Evolutionary conservation across 2,113 vertebrate species (phyloP).

Genomic region (Pleuronectes platessa): DNA sequence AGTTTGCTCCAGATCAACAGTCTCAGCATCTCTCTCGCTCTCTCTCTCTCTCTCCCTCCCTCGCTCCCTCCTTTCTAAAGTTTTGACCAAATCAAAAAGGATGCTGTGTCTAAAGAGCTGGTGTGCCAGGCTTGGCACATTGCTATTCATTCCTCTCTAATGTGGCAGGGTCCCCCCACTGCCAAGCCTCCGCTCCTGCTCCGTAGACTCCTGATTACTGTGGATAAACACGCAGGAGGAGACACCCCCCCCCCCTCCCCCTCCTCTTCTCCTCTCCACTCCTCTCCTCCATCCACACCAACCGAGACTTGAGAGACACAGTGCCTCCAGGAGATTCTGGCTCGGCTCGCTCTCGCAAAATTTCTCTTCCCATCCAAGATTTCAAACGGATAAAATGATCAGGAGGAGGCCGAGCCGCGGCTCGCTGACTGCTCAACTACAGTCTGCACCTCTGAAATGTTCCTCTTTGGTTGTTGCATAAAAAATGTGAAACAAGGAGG

Average conservation of each 20-base stretch:
- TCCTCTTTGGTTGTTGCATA: conserved; percentile 46
- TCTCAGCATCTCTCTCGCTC: conserved; percentile 49
- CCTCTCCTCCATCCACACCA: conserved; percentile 68
- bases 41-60: conserved; percentile 22
- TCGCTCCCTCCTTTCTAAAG: conserved; percentile 52
- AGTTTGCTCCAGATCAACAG: conserved; percentile 65
- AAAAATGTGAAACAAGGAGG: conserved; percentile 13
- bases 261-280: conserved; percentile 10
- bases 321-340: conserved; percentile 79
- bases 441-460: conserved; percentile 25
- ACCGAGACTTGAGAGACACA: conserved; percentile 74
- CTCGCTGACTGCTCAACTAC: conserved; percentile 35
- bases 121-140: conserved; percentile 76
- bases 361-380: conserved; percentile 73
- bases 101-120: conserved; percentile 72
- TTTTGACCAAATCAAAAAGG: conserved; percentile 76
- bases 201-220: conserved; percentile 81
- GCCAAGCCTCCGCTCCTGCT: conserved; percentile 74
- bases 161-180: conserved; percentile 70
- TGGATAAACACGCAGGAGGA: conserved; percentile 80
- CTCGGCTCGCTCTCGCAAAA: conserved; percentile 39
- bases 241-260: conserved; percentile 58
- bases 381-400: conserved; percentile 73
- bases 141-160: conserved; percentile 78
- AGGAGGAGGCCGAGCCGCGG: conserved; percentile 49